Base-by-base conservation (phyloP, 2,888 invertebrate species). In the Cephus nigrinus region DNA sequence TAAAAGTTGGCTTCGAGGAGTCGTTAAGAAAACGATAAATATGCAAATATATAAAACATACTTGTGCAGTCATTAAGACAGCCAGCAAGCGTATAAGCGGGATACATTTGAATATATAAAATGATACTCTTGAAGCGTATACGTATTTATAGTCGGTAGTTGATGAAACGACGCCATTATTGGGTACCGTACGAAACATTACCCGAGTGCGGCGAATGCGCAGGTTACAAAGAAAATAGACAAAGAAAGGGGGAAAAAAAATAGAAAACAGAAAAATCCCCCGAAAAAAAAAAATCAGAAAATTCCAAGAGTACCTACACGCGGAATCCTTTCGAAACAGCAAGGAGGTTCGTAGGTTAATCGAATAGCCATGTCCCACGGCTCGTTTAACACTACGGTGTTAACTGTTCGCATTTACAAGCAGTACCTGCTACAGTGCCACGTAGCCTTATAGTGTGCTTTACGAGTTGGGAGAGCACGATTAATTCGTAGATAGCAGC, bases 311-410 rank as follows among this genome's bases (percentile, higher is more conserved):
- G 55, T 55, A 35, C 35, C 35, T 35, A 9, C 55, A 55, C 23
- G 55, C 23, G 55, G 55, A 55, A 23, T 55, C 23, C 55, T 55
- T 82, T 79, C 81, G 31, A 33, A 31, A 33, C 71, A 12, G 23
- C 71, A 33, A 23, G 71, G 32, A 71, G 31, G 71, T 78, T 75
- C 79, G 72, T 80, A 82, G 87, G 88, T 87, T 88, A 88, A 88
- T 88, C 88, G 88, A 88, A 88, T 86, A 87, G 84, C 82, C 88
- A 83, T 88, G 88, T 88, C 84, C 55, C 84, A 31, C 81, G 78
- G 85, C 83, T 84, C 84, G 84, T 86, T 86, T 88, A 88, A 86
- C 88, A 81, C 84, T 85, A 81, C 82, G 82, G 82, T 83, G 86
- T 84, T 87, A 88, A 88, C 85, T 85, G 79, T 80, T 77, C 72